Conservation (phyloP, 2,797 vertebrate genomes). For the Sebastes flavidus region DNA sequence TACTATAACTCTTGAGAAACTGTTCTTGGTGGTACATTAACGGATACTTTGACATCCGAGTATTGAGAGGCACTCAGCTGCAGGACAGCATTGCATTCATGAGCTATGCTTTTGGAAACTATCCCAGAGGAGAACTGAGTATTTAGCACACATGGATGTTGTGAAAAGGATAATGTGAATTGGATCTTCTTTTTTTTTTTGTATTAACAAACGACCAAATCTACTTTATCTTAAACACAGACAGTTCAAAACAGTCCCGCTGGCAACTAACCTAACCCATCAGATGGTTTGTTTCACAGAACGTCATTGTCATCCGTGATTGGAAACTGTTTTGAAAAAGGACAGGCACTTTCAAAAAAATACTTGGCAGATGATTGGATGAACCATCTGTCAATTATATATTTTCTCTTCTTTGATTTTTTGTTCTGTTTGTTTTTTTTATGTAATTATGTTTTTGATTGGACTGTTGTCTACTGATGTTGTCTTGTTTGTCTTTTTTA, state of each 20-base stretch:
- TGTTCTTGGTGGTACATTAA: background rate
- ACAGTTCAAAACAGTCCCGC: background rate
- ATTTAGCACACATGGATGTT: background rate
- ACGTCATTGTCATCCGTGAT: too few species aligned
- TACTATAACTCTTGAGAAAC: background rate
- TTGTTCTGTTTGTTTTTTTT: too few species aligned
- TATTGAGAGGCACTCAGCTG: background rate
- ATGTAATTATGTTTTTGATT: too few species aligned
- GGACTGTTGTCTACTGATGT: too few species aligned
- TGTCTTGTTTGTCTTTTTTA: too few species aligned
- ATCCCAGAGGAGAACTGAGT: background rate
- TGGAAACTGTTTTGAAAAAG: too few species aligned
- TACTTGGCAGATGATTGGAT: too few species aligned
- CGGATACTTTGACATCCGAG: background rate
- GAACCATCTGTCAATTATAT: too few species aligned
- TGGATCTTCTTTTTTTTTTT: background rate
- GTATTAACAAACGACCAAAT: background rate
- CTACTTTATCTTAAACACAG: background rate
- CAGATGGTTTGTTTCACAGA: too few species aligned
- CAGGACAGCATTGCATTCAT: background rate
- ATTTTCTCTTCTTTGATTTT: too few species aligned
- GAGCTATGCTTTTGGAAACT: background rate
- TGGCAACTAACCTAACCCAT: too few species aligned
- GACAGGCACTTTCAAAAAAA: too few species aligned
- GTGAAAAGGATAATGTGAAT: background rate